Percentiles rank a stretch among this genome's conserved stretches.
These are phyloP conservation scores for Aramus guarauna DNA, from an alignment of 2,113 vertebrate species.

Conservation along the genomic window DNA sequence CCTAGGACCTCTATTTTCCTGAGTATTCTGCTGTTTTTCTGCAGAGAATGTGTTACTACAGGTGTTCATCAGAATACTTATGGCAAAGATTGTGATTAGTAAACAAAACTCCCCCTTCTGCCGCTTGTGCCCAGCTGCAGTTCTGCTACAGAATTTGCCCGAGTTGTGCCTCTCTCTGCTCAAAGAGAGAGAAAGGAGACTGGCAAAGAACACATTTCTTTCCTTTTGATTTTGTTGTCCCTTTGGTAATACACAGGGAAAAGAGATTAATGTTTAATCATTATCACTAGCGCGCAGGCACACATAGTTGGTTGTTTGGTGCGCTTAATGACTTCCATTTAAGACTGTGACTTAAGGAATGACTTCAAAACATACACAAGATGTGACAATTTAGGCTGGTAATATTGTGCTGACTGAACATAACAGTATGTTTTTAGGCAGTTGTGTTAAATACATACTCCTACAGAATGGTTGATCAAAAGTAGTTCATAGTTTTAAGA, in stretches of 20 bases:
- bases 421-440: background rate
- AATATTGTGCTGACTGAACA: background rate
- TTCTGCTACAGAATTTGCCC: background rate
- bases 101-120: background rate
- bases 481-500: background rate
- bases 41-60: background rate
- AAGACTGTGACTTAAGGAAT: background rate
- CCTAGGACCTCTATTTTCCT: rapidly evolving
- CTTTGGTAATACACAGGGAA: background rate
- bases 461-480: background rate
- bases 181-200: background rate
- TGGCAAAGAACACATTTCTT: background rate
- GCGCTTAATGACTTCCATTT: background rate
- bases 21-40: background rate
- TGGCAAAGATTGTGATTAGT: background rate
- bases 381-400: background rate
- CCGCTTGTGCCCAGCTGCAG: background rate
- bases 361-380: background rate
- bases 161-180: background rate
- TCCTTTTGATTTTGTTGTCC: background rate
- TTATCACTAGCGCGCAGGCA: background rate
- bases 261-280: background rate
- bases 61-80: background rate
- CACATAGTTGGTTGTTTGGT: background rate
- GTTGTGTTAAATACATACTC: background rate